Conservation (phyloP, 2,888 invertebrate genomes). For the Malthinus flaveolus region DNA sequence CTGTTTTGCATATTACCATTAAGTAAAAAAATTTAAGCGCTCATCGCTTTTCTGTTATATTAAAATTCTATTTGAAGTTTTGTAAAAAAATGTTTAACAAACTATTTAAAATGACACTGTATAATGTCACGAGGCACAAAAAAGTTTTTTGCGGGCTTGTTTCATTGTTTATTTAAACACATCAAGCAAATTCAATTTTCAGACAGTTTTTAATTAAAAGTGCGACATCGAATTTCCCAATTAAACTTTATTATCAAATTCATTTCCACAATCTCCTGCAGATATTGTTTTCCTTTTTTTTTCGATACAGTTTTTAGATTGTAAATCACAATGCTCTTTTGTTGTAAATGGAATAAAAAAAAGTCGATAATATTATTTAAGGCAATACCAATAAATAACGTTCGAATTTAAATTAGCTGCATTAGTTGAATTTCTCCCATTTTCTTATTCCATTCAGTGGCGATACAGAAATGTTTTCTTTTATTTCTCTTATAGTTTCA, state of each 20-base stretch:
- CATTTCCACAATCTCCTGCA: conserved; percentile 8
- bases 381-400: too few relatives aligned
- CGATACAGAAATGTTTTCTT: too few relatives aligned
- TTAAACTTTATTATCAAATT: conserved; percentile 12
- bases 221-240: neutral
- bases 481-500: too few relatives aligned
- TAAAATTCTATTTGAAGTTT: too few relatives aligned
- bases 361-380: too few relatives aligned
- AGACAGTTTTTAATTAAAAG: conserved; percentile 12
- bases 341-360: too few relatives aligned
- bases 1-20: conserved; percentile 18
- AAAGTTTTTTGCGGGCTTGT: conserved; percentile 3
- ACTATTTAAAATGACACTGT: conserved; percentile 7
- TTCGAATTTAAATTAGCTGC: too few relatives aligned
- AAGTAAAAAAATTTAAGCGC: conserved; percentile 22
- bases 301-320: too few relatives aligned
- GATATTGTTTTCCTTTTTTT: neutral
- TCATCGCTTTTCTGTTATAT: conserved; percentile 14
- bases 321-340: too few relatives aligned
- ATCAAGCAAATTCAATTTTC: conserved; percentile 9
- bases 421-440: too few relatives aligned
- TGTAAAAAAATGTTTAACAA: neutral
- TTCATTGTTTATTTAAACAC: conserved; percentile 6
- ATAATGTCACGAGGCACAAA: conserved; percentile 9
- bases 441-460: too few relatives aligned